Evolutionary conservation across 2,888 invertebrate genomes (phyloP).

Genomic region (Cepaea hortensis): DNA sequence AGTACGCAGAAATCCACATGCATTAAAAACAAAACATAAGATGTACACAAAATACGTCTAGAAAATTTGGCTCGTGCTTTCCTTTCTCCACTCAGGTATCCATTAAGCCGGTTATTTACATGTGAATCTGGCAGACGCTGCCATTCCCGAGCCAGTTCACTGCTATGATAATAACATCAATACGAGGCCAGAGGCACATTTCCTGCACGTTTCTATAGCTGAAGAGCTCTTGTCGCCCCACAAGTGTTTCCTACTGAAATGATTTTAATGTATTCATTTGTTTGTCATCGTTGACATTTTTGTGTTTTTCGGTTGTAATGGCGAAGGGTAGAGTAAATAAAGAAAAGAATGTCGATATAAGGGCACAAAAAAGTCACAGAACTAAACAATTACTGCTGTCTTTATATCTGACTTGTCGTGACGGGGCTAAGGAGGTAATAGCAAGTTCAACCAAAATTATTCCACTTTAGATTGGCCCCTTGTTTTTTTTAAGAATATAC

Average conservation of each 20-base stretch:
- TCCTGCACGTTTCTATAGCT: neutral
- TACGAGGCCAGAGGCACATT: neutral
- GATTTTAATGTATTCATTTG: constrained; percentile 7
- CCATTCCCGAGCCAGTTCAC: neutral
- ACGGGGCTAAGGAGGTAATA: neutral
- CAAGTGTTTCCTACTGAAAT: neutral
- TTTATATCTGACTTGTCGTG: neutral
- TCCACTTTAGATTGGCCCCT: neutral
- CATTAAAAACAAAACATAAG: too few species aligned
- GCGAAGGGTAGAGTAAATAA: neutral
- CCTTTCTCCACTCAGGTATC: neutral
- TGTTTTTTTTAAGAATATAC: neutral
- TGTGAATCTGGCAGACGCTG: neutral
- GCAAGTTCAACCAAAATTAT: neutral
- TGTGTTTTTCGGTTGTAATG: neutral
- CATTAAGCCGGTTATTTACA: neutral
- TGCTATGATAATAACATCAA: neutral
- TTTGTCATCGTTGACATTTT: neutral
- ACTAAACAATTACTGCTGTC: neutral
- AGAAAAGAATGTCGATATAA: neutral
- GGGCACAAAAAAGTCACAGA: neutral
- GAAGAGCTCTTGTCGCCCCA: neutral
- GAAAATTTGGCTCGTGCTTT: neutral
- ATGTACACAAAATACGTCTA: too few species aligned
- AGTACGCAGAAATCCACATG: too few species aligned